phyloP scores from a whole-genome alignment of 2,113 vertebrate species.

The Oncorhynchus masou region DNA sequence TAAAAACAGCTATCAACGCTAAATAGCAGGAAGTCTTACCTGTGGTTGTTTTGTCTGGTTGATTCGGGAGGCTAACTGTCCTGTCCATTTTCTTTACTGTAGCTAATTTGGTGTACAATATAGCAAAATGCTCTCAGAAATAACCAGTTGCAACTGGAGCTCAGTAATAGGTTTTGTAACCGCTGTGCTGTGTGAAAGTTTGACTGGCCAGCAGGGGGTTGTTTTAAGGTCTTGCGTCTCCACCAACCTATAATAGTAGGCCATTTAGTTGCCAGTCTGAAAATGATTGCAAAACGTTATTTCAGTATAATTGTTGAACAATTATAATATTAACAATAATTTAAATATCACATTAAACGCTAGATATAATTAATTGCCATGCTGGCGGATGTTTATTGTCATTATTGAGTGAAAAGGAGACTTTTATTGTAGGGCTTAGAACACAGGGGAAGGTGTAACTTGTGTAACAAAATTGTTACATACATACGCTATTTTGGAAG shows the following conservation, averaged over 20 bases:
- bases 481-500: no score
- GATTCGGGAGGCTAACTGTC: constrained; percentile 59
- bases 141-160: not conserved
- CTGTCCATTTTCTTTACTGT: constrained; percentile 59
- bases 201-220: not conserved
- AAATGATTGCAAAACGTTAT: not conserved
- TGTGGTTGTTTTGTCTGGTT: constrained; percentile 52
- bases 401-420: not conserved
- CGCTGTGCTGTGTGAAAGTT: not conserved
- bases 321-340: not conserved
- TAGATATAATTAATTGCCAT: no score
- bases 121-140: not conserved
- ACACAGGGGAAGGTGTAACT: no score
- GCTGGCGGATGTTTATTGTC: not conserved
- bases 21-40: constrained; percentile 48
- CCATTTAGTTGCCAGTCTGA: constrained; percentile 30
- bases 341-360: not conserved
- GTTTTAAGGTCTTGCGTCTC: constrained; percentile 30
- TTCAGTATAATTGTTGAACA: not conserved
- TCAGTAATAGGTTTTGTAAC: not conserved
- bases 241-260: not conserved
- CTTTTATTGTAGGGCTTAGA: not conserved
- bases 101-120: not conserved
- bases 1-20: no score
- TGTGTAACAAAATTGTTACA: no score